phyloP scores from a whole-genome alignment of 2,113 vertebrate species.

The Bubo blakistoni region DNA sequence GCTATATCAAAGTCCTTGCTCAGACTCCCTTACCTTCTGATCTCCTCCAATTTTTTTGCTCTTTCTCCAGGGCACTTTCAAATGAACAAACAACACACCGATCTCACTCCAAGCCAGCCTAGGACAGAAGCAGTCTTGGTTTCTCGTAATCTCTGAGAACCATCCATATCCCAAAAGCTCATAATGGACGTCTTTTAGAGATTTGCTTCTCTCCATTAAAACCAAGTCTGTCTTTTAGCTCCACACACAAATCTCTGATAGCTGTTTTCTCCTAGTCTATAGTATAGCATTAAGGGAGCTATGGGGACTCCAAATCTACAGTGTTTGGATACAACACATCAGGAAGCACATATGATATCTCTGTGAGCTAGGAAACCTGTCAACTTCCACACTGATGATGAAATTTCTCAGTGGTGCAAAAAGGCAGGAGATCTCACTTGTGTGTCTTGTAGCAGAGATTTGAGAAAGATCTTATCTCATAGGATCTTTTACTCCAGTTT shows the following conservation, averaged over 20 bases:
- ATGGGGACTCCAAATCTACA: background rate
- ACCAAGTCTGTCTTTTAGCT: background rate
- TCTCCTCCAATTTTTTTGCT: background rate
- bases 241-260: background rate
- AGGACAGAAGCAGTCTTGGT: background rate
- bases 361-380: background rate
- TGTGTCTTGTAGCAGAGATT: background rate
- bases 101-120: background rate
- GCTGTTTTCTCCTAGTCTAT: background rate
- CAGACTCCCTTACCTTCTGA: background rate
- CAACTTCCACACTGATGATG: background rate
- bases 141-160: background rate
- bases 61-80: background rate
- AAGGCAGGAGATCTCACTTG: background rate
- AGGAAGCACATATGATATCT: background rate
- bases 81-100: background rate
- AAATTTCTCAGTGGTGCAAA: background rate
- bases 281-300: background rate
- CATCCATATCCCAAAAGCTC: background rate
- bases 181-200: background rate
- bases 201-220: background rate
- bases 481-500: background rate
- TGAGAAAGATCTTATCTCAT: background rate
- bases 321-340: background rate
- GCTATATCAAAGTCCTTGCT: background rate